A percentile compares a stretch with the other conserved stretches of the same genome.
These are phyloP conservation scores for Rhinella marina DNA, from an alignment of 2,797 vertebrate species.

Conservation along the genomic window DNA sequence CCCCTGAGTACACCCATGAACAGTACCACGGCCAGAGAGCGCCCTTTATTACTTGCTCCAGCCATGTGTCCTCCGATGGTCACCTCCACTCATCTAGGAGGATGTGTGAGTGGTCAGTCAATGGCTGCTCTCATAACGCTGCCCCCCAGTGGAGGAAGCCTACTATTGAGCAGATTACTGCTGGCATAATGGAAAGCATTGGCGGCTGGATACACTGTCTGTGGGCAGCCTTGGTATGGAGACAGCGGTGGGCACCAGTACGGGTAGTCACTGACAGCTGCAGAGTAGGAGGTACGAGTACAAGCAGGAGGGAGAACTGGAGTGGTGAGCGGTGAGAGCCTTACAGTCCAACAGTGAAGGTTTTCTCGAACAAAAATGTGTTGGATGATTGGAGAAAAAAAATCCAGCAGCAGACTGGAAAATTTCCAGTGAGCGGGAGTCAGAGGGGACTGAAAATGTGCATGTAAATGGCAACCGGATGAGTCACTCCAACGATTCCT, in stretches of 20 bases:
- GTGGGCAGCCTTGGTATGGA: neutral
- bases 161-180: neutral
- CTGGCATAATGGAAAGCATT: neutral
- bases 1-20: neutral
- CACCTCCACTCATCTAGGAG: neutral
- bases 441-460: slow-evolving; percentile 23
- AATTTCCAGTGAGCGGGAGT: slow-evolving; percentile 22
- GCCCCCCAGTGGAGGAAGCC: neutral
- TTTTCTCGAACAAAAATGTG: slow-evolving; percentile 6
- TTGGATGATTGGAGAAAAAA: neutral
- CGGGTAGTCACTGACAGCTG: neutral
- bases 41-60: neutral
- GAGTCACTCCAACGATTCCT: slow-evolving; percentile 18
- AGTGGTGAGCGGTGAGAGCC: neutral
- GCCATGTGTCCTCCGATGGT: neutral
- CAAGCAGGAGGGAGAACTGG: neutral
- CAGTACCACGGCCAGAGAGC: neutral
- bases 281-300: neutral
- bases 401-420: neutral
- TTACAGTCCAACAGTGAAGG: neutral
- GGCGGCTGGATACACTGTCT: neutral
- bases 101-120: neutral
- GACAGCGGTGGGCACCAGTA: neutral
- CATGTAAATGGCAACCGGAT: slow-evolving; percentile 15
- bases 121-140: too few relatives aligned